Evolutionary conservation across 2,113 vertebrate genomes (phyloP).

Genomic region (Lates calcarifer): DNA sequence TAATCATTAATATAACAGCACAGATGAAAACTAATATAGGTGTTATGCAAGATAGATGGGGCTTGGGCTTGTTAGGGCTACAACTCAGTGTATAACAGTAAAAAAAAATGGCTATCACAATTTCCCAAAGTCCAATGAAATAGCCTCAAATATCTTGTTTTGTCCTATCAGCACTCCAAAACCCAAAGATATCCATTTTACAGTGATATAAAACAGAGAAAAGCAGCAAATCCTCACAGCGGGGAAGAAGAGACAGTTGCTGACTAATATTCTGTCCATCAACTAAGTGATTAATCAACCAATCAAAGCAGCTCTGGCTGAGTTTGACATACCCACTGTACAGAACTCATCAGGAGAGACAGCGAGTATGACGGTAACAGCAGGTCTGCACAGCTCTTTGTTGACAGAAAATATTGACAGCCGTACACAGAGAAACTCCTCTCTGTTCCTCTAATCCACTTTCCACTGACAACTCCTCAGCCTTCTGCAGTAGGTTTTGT

Average conservation of each 20-base stretch:
- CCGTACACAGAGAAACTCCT: slow-evolving; percentile 12
- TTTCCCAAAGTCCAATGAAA: neutral
- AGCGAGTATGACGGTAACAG: neutral
- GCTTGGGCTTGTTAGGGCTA: neutral
- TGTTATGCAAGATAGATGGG: neutral
- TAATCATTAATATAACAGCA: neutral
- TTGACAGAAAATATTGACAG: slow-evolving; percentile 51
- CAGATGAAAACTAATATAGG: neutral
- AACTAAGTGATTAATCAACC: neutral
- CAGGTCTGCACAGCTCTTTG: slow-evolving; percentile 2
- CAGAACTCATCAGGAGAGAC: neutral
- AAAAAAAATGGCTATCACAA: neutral
- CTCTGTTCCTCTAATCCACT: slow-evolving; percentile 41
- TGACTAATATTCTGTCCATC: neutral
- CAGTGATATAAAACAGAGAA: neutral
- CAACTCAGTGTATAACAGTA: neutral
- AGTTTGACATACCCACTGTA: neutral
- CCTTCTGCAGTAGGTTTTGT: neutral
- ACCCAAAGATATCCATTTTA: neutral
- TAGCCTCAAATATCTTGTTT: neutral
- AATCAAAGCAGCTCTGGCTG: neutral
- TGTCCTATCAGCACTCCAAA: neutral
- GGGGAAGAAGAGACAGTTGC: neutral
- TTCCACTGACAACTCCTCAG: slow-evolving; percentile 15
- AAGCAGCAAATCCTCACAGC: neutral